These are phyloP conservation scores for Melitaea athalia DNA, from an alignment of 2,888 invertebrate species.

Conservation along the genomic window DNA sequence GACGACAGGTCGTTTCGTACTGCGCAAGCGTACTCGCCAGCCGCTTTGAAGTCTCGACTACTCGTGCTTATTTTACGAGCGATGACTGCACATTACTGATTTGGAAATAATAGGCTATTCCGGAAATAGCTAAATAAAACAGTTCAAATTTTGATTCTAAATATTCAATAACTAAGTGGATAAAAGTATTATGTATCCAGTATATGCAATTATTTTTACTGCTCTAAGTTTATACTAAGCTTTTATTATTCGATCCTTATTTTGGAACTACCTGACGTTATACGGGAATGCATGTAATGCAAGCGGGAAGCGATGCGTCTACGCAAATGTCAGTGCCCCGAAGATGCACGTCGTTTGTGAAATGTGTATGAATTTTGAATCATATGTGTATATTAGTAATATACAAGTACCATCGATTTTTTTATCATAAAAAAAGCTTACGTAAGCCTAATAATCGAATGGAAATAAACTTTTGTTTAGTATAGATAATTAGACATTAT, in stretches of 20 bases:
- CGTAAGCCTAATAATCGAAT: too few species aligned
- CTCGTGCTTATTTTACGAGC: conserved; percentile 5
- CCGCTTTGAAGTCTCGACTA: not conserved
- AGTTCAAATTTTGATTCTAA: not conserved
- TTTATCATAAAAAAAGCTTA: too few species aligned
- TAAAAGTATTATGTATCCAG: not conserved
- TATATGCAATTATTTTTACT: not conserved
- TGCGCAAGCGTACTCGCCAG: conserved; percentile 25
- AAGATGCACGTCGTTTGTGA: conserved; percentile 12
- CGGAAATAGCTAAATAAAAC: conserved; percentile 6
- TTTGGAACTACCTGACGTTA: conserved; percentile 56
- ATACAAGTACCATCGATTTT: not conserved
- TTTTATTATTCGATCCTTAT: conserved; percentile 13
- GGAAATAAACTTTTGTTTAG: too few species aligned
- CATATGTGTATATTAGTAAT: not conserved
- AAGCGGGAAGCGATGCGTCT: conserved; percentile 61
- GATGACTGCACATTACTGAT: conserved; percentile 16
- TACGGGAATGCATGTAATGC: conserved; percentile 55
- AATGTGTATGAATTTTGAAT: not conserved
- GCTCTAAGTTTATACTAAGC: not conserved
- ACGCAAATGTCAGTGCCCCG: conserved; percentile 70
- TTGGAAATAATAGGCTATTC: not conserved
- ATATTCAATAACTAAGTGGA: not conserved
- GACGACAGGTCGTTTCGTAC: conserved; percentile 26
- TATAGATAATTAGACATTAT: too few species aligned